A percentile compares a stretch with the other conserved stretches of the same genome.
phyloP scores from a whole-genome alignment of 2,113 vertebrate species.

The Tychaedon coryphoeus region DNA sequence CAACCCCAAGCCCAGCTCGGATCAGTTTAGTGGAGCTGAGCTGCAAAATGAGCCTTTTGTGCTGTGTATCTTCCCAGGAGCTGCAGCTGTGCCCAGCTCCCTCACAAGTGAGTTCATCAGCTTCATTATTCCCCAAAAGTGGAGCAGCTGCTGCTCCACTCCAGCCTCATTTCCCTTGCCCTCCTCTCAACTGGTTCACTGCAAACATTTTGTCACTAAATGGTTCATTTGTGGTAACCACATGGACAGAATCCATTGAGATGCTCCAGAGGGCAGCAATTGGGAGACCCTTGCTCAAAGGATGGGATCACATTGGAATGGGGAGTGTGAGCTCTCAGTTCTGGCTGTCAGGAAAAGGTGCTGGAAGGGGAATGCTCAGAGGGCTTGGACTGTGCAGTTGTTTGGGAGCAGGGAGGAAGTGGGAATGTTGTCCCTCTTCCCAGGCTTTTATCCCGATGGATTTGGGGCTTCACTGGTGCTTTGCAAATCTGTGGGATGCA shows the following conservation, averaged over 20 bases:
- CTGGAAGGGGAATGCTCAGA: not conserved
- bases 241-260: not conserved
- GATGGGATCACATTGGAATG: not conserved
- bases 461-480: not conserved
- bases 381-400: accelerated
- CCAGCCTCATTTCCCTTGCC: slow-evolving; percentile 8
- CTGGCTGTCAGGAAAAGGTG: not conserved
- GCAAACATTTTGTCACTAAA: slow-evolving; percentile 36
- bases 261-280: not conserved
- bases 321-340: accelerated
- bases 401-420: not conserved
- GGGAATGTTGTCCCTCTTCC: not conserved
- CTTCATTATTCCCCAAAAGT: slow-evolving; percentile 42
- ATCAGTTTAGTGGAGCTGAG: not conserved
- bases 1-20: accelerated
- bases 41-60: not conserved
- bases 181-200: slow-evolving; percentile 36
- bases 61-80: not conserved
- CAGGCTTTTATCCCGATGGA: accelerated
- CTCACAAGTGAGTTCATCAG: slow-evolving; percentile 26
- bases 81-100: slow-evolving; percentile 49
- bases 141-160: slow-evolving; percentile 61
- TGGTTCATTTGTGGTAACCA: not conserved
- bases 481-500: not conserved
- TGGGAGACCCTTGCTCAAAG: not conserved